These are phyloP conservation scores for Melinaea marsaeus DNA, from an alignment of 2,888 invertebrate species.

Conservation along the genomic window DNA sequence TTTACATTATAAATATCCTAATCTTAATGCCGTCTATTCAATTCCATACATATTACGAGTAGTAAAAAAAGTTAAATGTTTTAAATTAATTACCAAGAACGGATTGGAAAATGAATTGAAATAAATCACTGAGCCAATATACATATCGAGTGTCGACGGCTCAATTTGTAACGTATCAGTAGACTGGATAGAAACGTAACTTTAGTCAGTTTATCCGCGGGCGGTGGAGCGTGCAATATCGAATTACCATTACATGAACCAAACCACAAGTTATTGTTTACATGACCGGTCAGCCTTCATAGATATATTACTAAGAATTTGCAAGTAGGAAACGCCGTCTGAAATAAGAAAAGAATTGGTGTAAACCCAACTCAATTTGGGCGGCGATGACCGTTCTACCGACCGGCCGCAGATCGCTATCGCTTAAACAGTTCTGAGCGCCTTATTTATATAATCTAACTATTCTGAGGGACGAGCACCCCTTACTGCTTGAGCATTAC, in stretches of 20 bases:
- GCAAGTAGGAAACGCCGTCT: conserved; percentile 19
- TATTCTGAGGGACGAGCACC: conserved; percentile 73
- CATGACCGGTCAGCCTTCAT: conserved; percentile 32
- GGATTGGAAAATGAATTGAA: conserved; percentile 30
- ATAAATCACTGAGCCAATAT: conserved; percentile 37
- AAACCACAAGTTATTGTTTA: conserved; percentile 59
- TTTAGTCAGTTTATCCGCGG: conserved; percentile 48
- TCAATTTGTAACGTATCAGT: conserved; percentile 61
- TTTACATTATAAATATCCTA: no score
- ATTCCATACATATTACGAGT: no score
- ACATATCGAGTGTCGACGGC: conserved; percentile 50
- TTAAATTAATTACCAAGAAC: conserved; percentile 31
- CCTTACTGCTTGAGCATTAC: conserved; percentile 40
- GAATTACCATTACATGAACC: conserved; percentile 45
- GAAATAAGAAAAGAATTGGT: conserved; percentile 54
- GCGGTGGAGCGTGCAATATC: conserved; percentile 53
- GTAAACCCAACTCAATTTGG: conserved; percentile 66
- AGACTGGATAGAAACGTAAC: conserved; percentile 52
- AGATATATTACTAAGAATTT: conserved; percentile 28
- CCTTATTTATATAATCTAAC: conserved; percentile 77
- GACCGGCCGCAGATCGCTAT: conserved; percentile 67
- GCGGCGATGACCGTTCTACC: conserved; percentile 40
- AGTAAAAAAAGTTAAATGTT: conserved; percentile 1
- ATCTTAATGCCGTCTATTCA: no score
- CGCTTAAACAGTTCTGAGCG: conserved; percentile 64